Percentiles rank a stretch among this genome's conserved stretches.
These are phyloP conservation scores for Flexamia atlantica DNA, from an alignment of 2,888 invertebrate genomes.

Conservation along the genomic window DNA sequence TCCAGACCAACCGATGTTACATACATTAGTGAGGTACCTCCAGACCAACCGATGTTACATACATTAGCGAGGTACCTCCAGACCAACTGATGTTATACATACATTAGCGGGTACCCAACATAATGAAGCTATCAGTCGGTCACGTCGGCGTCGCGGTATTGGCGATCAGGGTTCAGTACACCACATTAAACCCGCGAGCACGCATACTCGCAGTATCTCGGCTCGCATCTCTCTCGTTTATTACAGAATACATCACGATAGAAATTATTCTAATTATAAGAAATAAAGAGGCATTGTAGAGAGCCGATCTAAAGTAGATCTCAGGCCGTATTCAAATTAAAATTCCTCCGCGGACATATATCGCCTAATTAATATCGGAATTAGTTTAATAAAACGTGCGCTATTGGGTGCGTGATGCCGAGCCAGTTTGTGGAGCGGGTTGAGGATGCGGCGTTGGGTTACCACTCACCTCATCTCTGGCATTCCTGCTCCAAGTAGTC, in stretches of 20 bases:
- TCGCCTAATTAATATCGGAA: constrained; percentile 64
- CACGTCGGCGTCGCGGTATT: neutral
- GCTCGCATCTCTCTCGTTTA: constrained; percentile 34
- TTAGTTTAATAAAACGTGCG: constrained; percentile 64
- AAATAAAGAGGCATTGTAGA: constrained; percentile 57
- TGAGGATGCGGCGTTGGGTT: constrained; percentile 24
- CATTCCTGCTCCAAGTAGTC: too few species aligned
- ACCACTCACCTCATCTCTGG: constrained; percentile 1
- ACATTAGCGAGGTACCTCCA: too few species aligned
- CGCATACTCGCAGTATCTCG: constrained; percentile 36
- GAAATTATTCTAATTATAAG: constrained; percentile 56
- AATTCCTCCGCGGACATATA: constrained; percentile 62
- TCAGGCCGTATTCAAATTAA: constrained; percentile 58
- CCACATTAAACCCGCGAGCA: constrained; percentile 32
- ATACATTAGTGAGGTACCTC: too few species aligned
- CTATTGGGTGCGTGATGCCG: constrained; percentile 58
- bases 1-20: too few species aligned
- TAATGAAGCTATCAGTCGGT: constrained; percentile 15
- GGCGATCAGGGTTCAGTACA: constrained; percentile 40
- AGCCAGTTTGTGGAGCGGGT: neutral
- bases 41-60: too few species aligned
- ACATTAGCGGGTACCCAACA: too few species aligned
- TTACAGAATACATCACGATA: constrained; percentile 58
- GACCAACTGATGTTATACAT: too few species aligned
- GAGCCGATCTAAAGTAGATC: constrained; percentile 58